Base-by-base conservation (phyloP, 1,140 invertebrate genomes). In the Drosophila rhopaloa region DNA sequence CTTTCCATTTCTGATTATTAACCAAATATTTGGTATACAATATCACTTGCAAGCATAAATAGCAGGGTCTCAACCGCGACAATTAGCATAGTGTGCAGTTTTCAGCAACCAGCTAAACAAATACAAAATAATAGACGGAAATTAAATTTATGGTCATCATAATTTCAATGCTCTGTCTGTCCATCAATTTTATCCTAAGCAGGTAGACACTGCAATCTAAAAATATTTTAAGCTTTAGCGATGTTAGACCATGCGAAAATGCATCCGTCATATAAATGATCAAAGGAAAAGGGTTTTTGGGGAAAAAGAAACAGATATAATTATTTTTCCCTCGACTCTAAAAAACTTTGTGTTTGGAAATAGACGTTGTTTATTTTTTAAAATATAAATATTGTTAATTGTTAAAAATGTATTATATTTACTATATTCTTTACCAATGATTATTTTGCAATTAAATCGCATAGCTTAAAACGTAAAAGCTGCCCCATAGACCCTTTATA, bases 91-190 rank as follows among this genome's bases (percentile, higher is more conserved):
- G 16, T 11, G 10, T 53, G 29, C 48, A 50, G 11, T 32, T 24
- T 32, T 50, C 29, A 51, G 27, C 1, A 4, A 10, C 4, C 13
- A 29, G 14, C n/a, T 13, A 8, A 50, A 50, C 8, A 14, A 14
- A 32, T 32, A 32, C 51, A 46, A 43, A 19, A 43, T 29, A 59
- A 51, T 59, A 51, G 63, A 59, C 29, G 66, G 57, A 61, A 54
- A 62, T 54, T 24, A 54, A 47, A 68, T 62, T 62, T 62, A 70
- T 70, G 66, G 62, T 41, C 66, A 38, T 62, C 48, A 62, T 61
- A 62, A 40, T 62, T 62, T 61, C 57, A 61, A 61, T n/a, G 35
- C 48, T 53, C 13, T 11, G 50, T 14, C 10, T 24, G 47, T 54
- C 41, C 14, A 47, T 62, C 58, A 62, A 62, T 41, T 68, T 61